Evolutionary conservation across 2,888 invertebrate genomes (phyloP), one percentile per base, ranked within the genome.

Genomic region (Apodemia duryi): DNA sequence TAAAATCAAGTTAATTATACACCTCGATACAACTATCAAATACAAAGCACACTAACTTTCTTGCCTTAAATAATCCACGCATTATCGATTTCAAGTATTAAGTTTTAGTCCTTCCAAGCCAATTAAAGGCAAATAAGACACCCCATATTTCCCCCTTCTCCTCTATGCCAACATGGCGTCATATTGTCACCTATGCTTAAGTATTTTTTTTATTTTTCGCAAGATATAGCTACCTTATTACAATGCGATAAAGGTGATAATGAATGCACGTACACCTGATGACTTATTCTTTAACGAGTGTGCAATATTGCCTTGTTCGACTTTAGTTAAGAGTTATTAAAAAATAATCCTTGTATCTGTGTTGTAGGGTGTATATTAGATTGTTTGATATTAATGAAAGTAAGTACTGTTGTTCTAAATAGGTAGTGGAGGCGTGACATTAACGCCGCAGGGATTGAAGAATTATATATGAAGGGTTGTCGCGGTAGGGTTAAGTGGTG

Each of bases 101-200:
- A 88, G 82, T 86, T 88, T 85, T 86, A 81, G 80, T 79, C 35
- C 60, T 60, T 76, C 75, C 75, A 77, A 84, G 81, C 88, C 90
- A 90, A 91, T 91, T 91, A 89, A 86, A 86, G 79, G 81, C 75
- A 79, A 77, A 83, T 88, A 86, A 90, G 87, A 85, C 86, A 80
- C 85, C 86, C 87, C 88, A 81, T 86, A 84, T 88, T 88, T 88
- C 80, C 79, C 78, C 75, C 69, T 78, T 79, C 76, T 79, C 83
- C 76, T 79, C 83, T 84, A 86, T 88, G 86, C 84, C 88, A 91
- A 91, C 85, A 91, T 91, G 91, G 91, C 91, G 88, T 84, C 85
- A 83, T 79, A 83, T 89, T 90, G 89, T 91, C 90, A 91, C 90
- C 88, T 91, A 83, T 74, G 80, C 79, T 76, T 75, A 71, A 70